Evolutionary conservation across 2,888 invertebrate genomes (phyloP), one percentile per base, ranked within the genome.

Genomic region (Eulithis prunata): DNA sequence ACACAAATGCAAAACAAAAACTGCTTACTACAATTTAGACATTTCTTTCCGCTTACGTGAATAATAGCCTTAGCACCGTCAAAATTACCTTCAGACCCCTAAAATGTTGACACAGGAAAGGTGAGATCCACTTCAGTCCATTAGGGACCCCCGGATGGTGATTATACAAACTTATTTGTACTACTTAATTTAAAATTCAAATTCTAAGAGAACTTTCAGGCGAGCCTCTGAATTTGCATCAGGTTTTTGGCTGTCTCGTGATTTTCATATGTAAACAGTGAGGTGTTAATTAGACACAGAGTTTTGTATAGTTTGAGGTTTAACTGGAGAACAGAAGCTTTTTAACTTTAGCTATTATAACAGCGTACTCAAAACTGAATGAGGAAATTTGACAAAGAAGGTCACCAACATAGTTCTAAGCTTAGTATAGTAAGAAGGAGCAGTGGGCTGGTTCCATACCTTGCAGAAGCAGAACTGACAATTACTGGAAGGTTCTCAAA

Each of bases 81-180:
- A 58, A 68, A 71, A 71, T 71, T 70, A 69, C 60, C 58, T 68
- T 56, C 68, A 76, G 64, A 71, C 46, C 62, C 49, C 62, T 68
- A 63, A 75, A 74, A 72, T 71, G 70, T 72, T 68, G 71, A 72
- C 71, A 60, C 59, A 67, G 67, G 66, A 55, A 70, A 68, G 71
- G 70, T 74, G 56, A 70, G 72, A 76, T 71, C 73, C 72, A 72
- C 72, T 74, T 70, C 64, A 76, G 76, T 80, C 83, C 83, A 83
- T 86, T 84, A 86, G 71, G 65, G 68, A 14, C 72, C 75, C 74
- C 67, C 73, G 74, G 78, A 79, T 77, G 76, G 77, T 78, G 75
- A 82, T 82, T 84, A 79, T 78, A 83, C 77, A 77, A 86, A 84
- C 83, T 85, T 84, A 85, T 88, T 85, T 86, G 81, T 86, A 79